Evolutionary conservation across 1,140 invertebrate genomes (phyloP), one percentile per base, ranked within the genome.

Genomic region (Belonocnema kinseyi): DNA sequence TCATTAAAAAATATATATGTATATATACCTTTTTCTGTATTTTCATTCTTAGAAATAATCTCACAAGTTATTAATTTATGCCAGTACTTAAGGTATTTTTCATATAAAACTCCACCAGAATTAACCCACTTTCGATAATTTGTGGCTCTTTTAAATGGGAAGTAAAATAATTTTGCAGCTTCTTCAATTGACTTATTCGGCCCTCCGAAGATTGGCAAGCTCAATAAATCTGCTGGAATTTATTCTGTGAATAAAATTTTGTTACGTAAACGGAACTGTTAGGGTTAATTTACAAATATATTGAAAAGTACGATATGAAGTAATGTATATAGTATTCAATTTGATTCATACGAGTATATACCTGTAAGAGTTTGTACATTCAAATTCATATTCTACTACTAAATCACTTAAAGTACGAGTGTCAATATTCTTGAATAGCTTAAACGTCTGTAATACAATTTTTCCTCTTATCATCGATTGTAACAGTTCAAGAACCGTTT

Each of bases 361-460:
- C 78, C 72, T 80, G 54, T 77, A 80, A 50, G 16, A 75, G 50
- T 72, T 58, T 19, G 58, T 61, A 21, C 50, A 71, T 17, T 80
- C 78, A n/a, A 80, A 80, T 80, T 77, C 78, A 56, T 80, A 61
- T 19, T 80, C 75, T 19, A 80, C 74, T 61, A 80, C 53, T 72
- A 80, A 72, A 50, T 80, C 75, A 54, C 78, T 80, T 13, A 80
- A 72, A 21, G 61, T n/a, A 75, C 79, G 71, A 58, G 40, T 61
- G 17, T 80, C 73, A 80, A 73, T 7, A 61, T n/a, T n/a, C n/a
- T n/a, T n/a, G n/a, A n/a, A n/a, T n/a, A n/a, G n/a, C n/a, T n/a
- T n/a, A n/a, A n/a, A n/a, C n/a, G n/a, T n/a, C n/a, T n/a, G n/a
- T n/a, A n/a, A n/a, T n/a, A n/a, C n/a, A n/a, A n/a, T n/a, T n/a